A percentile compares a stretch with the other conserved stretches of the same genome.
Conservation (phyloP, 1,140 invertebrate genomes). For the Zaprionus ghesquierei region DNA sequence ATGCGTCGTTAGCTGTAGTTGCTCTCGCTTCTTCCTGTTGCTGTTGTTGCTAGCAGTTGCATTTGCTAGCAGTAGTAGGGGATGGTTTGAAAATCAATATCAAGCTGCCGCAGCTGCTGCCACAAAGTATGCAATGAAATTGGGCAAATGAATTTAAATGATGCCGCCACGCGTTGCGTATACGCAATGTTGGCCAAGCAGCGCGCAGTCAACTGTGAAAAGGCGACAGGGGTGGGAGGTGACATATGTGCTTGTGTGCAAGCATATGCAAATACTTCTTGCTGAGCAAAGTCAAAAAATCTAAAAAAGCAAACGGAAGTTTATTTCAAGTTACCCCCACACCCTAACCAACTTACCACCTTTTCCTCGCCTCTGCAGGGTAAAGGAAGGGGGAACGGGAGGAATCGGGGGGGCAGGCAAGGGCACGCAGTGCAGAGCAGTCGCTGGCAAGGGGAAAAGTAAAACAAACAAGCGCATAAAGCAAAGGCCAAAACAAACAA, state of each 20-base stretch:
- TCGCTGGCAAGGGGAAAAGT: conserved; percentile 17
- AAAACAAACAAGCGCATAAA: conserved; percentile 46
- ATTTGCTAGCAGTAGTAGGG: neutral
- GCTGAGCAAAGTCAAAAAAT: conserved; percentile 16
- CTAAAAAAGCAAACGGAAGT: conserved; percentile 48
- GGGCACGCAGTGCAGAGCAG: conserved; percentile 24
- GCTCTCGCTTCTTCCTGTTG: neutral
- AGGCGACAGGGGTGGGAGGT: neutral
- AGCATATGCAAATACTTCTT: conserved; percentile 45
- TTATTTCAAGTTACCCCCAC: conserved; percentile 39
- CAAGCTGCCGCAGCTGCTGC: conserved; percentile 28
- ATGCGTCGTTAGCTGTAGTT: conserved; percentile 44
- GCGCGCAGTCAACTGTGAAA: conserved; percentile 33
- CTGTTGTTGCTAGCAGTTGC: conserved; percentile 31
- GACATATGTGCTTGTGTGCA: neutral
- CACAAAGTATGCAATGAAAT: conserved; percentile 55
- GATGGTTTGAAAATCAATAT: conserved; percentile 32
- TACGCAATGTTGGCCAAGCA: conserved; percentile 20
- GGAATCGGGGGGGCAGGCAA: conserved; percentile 18
- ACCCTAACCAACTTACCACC: too few relatives aligned
- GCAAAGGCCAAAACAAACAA: conserved; percentile 40
- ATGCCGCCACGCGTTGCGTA: conserved; percentile 41
- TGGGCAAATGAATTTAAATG: conserved; percentile 53
- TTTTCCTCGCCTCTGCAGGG: too few relatives aligned
- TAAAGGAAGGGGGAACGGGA: neutral